Evolutionary conservation across 2,888 invertebrate genomes (phyloP).

Genomic region (Ectemnius continuus): DNA sequence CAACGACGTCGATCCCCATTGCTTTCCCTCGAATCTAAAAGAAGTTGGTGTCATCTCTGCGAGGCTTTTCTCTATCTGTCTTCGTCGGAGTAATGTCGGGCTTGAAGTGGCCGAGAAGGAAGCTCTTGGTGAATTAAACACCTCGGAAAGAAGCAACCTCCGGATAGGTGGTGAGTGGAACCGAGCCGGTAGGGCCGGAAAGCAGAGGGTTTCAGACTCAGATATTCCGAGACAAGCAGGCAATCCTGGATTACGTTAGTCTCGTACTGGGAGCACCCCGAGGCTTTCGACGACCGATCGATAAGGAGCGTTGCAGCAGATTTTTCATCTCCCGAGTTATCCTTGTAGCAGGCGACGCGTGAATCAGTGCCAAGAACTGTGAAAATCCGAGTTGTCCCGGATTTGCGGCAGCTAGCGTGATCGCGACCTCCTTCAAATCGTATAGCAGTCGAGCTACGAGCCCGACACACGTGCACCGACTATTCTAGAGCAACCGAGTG

Average conservation of each 20-base stretch:
- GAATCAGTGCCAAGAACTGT: conserved; percentile 1
- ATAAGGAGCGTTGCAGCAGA: background rate
- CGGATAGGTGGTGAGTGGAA: too few relatives aligned
- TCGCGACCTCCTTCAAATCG: background rate
- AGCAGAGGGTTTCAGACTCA: too few relatives aligned
- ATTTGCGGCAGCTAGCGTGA: background rate
- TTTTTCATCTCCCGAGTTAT: conserved; percentile 1
- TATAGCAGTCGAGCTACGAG: too few relatives aligned
- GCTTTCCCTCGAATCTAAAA: background rate
- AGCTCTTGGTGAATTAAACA: too few relatives aligned
- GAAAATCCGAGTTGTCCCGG: background rate
- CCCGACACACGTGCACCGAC: too few relatives aligned
- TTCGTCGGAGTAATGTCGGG: too few relatives aligned
- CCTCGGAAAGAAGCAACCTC: too few relatives aligned
- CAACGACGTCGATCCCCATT: background rate
- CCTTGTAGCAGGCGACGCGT: background rate
- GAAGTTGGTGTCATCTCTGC: background rate
- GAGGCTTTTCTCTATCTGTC: background rate
- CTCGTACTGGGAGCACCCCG: conserved; percentile 2
- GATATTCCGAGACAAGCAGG: too few relatives aligned
- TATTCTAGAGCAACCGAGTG: too few relatives aligned
- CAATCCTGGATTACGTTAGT: conserved; percentile 6
- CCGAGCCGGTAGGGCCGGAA: too few relatives aligned
- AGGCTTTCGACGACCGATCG: background rate
- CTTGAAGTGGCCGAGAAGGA: too few relatives aligned